Evolutionary conservation across 2,888 invertebrate genomes (phyloP), one percentile per base, ranked within the genome.

Genomic region (Heliconius charithonia): DNA sequence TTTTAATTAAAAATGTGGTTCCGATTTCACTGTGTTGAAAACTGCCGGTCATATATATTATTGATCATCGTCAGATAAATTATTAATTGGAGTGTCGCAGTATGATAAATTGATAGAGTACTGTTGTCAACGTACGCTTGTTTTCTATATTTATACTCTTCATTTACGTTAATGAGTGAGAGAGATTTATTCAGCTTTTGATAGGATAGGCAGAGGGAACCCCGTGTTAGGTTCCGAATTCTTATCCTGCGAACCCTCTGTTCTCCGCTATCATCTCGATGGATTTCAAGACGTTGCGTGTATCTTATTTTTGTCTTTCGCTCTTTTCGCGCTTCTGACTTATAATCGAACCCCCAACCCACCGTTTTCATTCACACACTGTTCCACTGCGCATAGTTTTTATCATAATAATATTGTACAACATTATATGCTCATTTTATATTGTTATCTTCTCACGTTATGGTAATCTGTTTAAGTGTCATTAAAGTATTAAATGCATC

Each of bases 81-180:
- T 41, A 59, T n/a, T 69, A 71, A 71, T 71, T 71, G 71, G 56
- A 29, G 22, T 29, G 29, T 71, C 51, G 51, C 51, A 51, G 29
- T 71, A n/a, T 51, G 29, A 71, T 22, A 29, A 29, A 27, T 45
- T 51, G 22, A 12, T 51, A n/a, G 12, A 16, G 16, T 13, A 16
- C 22, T 67, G 37, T n/a, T 37, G n/a, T 37, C n/a, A 22, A n/a
- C 32, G 12, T 63, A 41, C 16, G 7, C 22, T 29, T 32, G 29
- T 66, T 12, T 51, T 51, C 1, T 12, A 2, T 51, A 51, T 51
- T 51, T 51, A 22, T 51, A 22, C 51, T 51, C 22, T 51, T 22
- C 22, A 51, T 6, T 51, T 6, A 22, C 22, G 6, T 1, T 51
- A 51, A 51, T 51, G 51, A 51, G 51, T 22, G 22, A 22, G 22